A percentile compares a stretch with the other conserved stretches of the same genome.
Conservation (phyloP, 1,140 invertebrate species). For the Scaptomyza pallida region DNA sequence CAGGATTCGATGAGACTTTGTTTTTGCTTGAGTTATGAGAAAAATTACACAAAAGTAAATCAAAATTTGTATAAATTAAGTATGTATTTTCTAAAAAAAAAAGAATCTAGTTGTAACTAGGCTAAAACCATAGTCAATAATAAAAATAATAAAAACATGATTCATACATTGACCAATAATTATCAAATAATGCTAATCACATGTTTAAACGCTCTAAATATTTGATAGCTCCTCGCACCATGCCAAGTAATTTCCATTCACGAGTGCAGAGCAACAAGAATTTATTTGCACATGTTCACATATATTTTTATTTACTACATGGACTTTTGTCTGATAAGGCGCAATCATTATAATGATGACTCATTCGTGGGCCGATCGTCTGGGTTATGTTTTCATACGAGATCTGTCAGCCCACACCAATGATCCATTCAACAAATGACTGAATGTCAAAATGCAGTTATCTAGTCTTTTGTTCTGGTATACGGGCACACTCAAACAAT, state of each 20-base stretch:
- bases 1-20: background rate
- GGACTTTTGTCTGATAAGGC: conserved; percentile 16
- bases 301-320: conserved; percentile 9
- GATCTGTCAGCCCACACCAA: background rate
- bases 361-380: conserved; percentile 26
- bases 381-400: background rate
- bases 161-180: conserved; percentile 35
- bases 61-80: conserved; percentile 13
- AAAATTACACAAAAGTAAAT: conserved; percentile 1
- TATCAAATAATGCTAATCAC: background rate
- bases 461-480: background rate
- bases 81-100: conserved; percentile 40
- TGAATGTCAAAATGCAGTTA: background rate
- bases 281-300: conserved; percentile 1
- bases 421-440: background rate
- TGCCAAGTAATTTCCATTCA: conserved; percentile 27
- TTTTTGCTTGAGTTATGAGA: conserved; percentile 17
- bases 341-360: conserved; percentile 3
- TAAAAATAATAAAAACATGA: conserved; percentile 20
- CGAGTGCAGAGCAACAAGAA: conserved; percentile 2
- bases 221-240: background rate
- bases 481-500: background rate
- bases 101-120: conserved; percentile 42
- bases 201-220: background rate
- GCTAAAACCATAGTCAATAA: conserved; percentile 35